Base-by-base conservation (phyloP, 2,888 invertebrate species). In the Lacanobia oleracea region DNA sequence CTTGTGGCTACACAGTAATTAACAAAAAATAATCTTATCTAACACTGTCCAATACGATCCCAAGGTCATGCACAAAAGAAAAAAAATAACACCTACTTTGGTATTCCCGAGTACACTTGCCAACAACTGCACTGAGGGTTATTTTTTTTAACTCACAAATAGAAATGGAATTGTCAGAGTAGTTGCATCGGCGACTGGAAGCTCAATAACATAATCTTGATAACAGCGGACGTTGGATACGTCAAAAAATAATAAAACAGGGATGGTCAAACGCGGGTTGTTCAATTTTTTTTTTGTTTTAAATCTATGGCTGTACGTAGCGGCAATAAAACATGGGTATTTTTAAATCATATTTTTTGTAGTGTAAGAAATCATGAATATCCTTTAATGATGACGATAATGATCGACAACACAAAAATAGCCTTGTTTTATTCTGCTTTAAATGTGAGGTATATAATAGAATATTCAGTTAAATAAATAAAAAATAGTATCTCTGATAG, bases 181-280 rank as follows among this genome's bases (percentile, higher is more conserved):
- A 53, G 77, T 74, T 88, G 88, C 85, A 88, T 74, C 81, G 75
- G 61, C 76, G 75, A 83, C 82, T 82, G 79, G 72, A 56, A 50
- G 69, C 85, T 83, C 87, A 83, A 83, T 85, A 88, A 83, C 86
- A 83, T 67, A 72, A 89, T 88, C 87, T 86, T 81, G 89, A 89
- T 89, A 88, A 87, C 75, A 67, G 72, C 82, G 79, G 75, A 79
- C 79, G 85, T 71, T 73, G 84, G 82, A 77, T 76, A 83, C 81
- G 79, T 84, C 85, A 84, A 86, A 86, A 33, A 88, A 59, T 80
- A 85, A 81, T 76, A 80, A 73, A 70, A 59, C 86, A 86, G 85
- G 71, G 83, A 77, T 82, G 21, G n/a, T 10, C 40, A 86, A 85
- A 73, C 70, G 51, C 14, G 76, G 82, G 78, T 72, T 33, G 73